These are phyloP conservation scores for Phyllotreta striolata DNA, from an alignment of 2,888 invertebrate species.

Conservation along the genomic window DNA sequence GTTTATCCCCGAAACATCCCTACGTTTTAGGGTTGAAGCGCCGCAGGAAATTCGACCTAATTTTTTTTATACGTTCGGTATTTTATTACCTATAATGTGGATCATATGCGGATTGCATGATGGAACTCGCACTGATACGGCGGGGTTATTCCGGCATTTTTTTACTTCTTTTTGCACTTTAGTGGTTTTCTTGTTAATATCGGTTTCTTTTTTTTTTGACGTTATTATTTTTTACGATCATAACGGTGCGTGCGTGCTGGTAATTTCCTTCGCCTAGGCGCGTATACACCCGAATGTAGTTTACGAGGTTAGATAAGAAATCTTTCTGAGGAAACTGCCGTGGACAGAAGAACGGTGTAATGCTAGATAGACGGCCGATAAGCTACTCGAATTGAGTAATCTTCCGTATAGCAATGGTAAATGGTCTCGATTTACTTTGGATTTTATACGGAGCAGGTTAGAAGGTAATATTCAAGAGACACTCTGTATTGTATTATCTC, in stretches of 20 bases:
- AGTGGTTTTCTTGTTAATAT: not conserved
- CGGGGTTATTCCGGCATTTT: not conserved
- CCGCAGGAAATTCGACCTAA: no score
- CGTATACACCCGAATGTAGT: slow-evolving; percentile 22
- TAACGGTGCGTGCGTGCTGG: slow-evolving; percentile 24
- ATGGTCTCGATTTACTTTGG: slow-evolving; percentile 1
- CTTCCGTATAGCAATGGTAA: not conserved
- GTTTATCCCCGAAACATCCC: slow-evolving; percentile 1
- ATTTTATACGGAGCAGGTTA: not conserved
- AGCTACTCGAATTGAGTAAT: slow-evolving; percentile 6
- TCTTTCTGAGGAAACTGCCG: slow-evolving; percentile 17
- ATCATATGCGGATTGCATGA: no score
- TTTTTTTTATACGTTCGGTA: no score
- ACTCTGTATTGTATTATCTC: no score
- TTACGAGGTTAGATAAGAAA: slow-evolving; percentile 34
- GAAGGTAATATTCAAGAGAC: not conserved
- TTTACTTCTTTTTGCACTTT: not conserved
- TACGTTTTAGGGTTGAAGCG: no score
- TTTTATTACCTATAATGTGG: no score
- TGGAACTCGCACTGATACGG: not conserved
- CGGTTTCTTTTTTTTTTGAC: no score
- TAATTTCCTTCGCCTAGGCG: slow-evolving; percentile 23
- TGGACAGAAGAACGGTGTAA: slow-evolving; percentile 7
- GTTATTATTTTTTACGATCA: slow-evolving; percentile 23
- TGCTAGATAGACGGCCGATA: slow-evolving; percentile 7